Evolutionary conservation across 2,797 vertebrate species (phyloP).

Genomic region (Anas flavirostris): DNA sequence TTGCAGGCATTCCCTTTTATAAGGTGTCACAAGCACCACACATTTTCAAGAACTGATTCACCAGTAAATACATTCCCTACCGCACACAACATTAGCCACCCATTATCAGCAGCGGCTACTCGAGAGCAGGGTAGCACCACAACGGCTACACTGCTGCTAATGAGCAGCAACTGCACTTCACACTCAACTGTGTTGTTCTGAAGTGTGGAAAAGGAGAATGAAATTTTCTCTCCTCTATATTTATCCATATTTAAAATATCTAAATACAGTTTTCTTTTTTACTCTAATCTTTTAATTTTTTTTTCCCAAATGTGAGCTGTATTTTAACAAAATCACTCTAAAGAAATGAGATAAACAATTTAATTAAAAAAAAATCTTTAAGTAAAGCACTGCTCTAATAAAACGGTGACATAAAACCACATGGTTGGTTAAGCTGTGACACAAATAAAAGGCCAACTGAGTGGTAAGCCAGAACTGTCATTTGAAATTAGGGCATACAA

Average conservation of each 20-base stretch:
- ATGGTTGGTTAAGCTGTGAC: conserved; percentile 30
- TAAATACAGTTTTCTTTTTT: neutral
- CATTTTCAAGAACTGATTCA: neutral
- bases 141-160: neutral
- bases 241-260: neutral
- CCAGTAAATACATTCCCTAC: neutral
- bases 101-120: neutral
- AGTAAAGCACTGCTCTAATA: neutral
- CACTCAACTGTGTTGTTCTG: fast-evolving
- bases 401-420: conserved; percentile 24
- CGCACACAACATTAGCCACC: neutral
- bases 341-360: neutral
- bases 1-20: neutral
- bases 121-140: neutral
- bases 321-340: neutral
- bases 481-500: conserved; percentile 33
- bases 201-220: neutral
- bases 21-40: fast-evolving
- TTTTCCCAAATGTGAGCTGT: neutral
- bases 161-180: neutral
- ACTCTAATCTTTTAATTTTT: neutral
- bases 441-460: conserved; percentile 60
- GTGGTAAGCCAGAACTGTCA: conserved; percentile 56
- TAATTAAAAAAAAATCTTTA: neutral
- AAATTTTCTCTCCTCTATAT: neutral